phyloP scores from a whole-genome alignment of 2,113 vertebrate genomes.

The Cettia cetti region DNA sequence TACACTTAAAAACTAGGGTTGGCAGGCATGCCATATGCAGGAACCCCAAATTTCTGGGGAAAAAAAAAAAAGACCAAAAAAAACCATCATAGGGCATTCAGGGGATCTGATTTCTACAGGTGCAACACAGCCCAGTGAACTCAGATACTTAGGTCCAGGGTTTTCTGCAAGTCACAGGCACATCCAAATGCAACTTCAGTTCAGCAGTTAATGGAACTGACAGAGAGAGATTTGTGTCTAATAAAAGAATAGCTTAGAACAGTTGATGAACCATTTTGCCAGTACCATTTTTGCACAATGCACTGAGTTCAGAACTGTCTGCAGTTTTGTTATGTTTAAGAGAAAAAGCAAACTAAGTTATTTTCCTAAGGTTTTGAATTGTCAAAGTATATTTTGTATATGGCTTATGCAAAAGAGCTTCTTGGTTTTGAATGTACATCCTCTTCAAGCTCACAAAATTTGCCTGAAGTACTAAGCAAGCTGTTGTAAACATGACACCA shows the following conservation, averaged over 20 bases:
- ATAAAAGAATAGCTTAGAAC: neutral
- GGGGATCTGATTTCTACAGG: neutral
- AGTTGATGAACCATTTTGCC: neutral
- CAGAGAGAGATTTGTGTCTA: neutral
- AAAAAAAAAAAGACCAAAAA: neutral
- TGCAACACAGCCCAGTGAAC: neutral
- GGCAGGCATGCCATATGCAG: neutral
- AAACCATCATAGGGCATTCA: neutral
- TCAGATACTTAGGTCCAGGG: neutral
- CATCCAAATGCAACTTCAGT: neutral
- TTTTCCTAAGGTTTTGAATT: neutral
- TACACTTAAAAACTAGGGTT: neutral
- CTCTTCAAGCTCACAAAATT: neutral
- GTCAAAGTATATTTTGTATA: neutral
- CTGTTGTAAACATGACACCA: neutral
- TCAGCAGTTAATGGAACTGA: neutral
- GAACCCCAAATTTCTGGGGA: neutral
- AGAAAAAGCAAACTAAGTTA: neutral
- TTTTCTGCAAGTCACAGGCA: neutral
- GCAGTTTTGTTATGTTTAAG: neutral
- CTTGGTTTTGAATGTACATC: constrained; percentile 7
- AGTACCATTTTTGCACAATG: neutral
- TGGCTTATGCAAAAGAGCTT: constrained; percentile 22
- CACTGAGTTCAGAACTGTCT: neutral
- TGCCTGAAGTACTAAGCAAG: neutral